Conservation (phyloP, 2,888 invertebrate species). For the Philereme transversata region DNA sequence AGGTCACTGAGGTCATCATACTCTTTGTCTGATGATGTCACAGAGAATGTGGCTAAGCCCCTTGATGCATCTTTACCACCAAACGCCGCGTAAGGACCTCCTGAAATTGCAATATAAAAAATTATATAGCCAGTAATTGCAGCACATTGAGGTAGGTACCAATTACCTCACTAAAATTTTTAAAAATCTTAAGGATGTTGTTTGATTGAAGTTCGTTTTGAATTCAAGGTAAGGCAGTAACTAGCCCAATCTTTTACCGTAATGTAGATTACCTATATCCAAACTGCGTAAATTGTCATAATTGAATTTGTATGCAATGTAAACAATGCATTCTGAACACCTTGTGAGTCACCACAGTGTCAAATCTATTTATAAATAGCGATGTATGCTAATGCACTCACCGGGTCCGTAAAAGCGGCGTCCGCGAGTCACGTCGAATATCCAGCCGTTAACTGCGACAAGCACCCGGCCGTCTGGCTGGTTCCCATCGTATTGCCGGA, state of each 20-base stretch:
- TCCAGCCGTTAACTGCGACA: slow-evolving; percentile 96
- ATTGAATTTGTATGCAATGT: slow-evolving; percentile 38
- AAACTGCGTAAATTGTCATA: slow-evolving; percentile 12
- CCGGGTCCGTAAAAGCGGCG: slow-evolving; percentile 97
- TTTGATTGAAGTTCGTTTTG: no score
- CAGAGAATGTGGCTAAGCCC: slow-evolving; percentile 96
- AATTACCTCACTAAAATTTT: no score
- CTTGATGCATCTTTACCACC: slow-evolving; percentile 98
- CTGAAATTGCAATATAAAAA: slow-evolving; percentile 70
- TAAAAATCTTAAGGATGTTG: no score
- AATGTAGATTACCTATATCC: slow-evolving; percentile 5
- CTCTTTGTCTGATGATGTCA: slow-evolving; percentile 90
- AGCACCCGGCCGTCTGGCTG: slow-evolving; percentile 94
- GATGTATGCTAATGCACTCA: slow-evolving; percentile 70
- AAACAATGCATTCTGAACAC: slow-evolving; percentile 40
- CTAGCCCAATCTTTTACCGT: neutral
- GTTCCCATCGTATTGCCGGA: slow-evolving; percentile 93
- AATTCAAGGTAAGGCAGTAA: no score
- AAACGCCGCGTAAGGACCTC: slow-evolving; percentile 96
- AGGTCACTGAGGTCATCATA: slow-evolving; percentile 98
- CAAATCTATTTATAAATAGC: slow-evolving; percentile 69
- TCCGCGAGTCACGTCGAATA: slow-evolving; percentile 97
- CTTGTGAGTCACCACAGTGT: slow-evolving; percentile 54
- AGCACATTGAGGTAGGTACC: neutral
- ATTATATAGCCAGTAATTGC: neutral